phyloP scores from a whole-genome alignment of 1,140 invertebrate genomes.

The Heliconius melpomene region DNA sequence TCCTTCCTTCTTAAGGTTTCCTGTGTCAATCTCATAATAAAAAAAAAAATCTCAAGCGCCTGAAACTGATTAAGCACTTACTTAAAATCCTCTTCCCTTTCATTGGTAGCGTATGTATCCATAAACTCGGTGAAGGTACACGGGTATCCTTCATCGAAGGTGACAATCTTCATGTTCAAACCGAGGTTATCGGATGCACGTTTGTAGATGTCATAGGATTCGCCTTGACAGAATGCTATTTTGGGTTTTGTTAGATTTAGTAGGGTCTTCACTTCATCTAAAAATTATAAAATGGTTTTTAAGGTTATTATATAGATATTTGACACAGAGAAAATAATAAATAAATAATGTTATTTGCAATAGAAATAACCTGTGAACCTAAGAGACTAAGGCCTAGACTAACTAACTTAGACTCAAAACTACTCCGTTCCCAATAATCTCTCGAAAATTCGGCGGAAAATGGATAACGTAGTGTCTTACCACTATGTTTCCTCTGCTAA shows the following conservation, averaged over 20 bases:
- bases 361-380: no score
- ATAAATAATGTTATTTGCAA: no score
- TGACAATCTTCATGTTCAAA: slow-evolving; percentile 45
- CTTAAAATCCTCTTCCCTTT: slow-evolving; percentile 45
- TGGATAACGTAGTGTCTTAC: no score
- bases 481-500: no score
- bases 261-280: slow-evolving; percentile 53
- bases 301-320: not conserved
- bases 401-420: no score
- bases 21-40: no score
- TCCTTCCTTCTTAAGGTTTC: no score
- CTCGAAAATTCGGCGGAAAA: no score
- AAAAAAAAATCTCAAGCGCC: not conserved
- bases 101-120: slow-evolving; percentile 39
- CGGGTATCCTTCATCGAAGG: slow-evolving; percentile 45
- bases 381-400: no score
- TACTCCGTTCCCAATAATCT: no score
- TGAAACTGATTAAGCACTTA: slow-evolving; percentile 30
- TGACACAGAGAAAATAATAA: no score
- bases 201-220: slow-evolving; percentile 39
- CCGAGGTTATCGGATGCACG: slow-evolving; percentile 43
- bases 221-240: slow-evolving; percentile 52
- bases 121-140: slow-evolving; percentile 48
- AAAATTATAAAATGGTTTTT: slow-evolving; percentile 23
- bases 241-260: slow-evolving; percentile 52